Percentiles rank a stretch among this genome's conserved stretches.
Evolutionary conservation across 2,888 invertebrate species (phyloP).

Genomic region (Timema cristinae): DNA sequence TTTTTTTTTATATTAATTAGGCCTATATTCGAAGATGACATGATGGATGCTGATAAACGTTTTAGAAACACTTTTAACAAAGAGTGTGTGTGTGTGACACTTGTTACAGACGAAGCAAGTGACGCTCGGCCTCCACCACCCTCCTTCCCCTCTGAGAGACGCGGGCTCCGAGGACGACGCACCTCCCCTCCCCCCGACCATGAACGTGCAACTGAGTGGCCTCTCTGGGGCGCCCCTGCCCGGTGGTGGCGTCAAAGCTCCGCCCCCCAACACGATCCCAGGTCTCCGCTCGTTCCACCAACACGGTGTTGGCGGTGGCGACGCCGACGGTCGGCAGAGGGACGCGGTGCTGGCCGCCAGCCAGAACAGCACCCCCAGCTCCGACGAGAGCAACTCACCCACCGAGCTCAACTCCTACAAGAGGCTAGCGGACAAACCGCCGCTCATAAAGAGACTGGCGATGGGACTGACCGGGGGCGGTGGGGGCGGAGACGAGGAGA

Average conservation of each 20-base stretch:
- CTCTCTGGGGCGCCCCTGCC: background rate
- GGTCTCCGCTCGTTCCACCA: slow-evolving; percentile 62
- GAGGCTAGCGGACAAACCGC: slow-evolving; percentile 75
- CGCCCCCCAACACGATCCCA: slow-evolving; percentile 61
- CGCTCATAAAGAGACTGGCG: slow-evolving; percentile 70
- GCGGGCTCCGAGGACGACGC: background rate
- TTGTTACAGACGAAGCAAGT: slow-evolving; percentile 44
- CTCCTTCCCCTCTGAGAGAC: slow-evolving; percentile 27
- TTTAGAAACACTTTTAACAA: no score
- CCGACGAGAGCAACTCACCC: slow-evolving; percentile 84
- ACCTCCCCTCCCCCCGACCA: slow-evolving; percentile 41
- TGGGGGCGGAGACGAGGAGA: slow-evolving; percentile 59
- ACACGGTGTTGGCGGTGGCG: slow-evolving; percentile 38
- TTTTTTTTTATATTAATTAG: no score
- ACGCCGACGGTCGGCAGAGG: background rate
- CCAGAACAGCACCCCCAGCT: slow-evolving; percentile 52
- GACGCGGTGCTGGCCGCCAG: slow-evolving; percentile 40
- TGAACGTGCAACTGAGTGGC: slow-evolving; percentile 51
- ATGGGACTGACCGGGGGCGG: slow-evolving; percentile 59
- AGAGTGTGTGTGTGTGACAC: background rate
- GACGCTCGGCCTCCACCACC: slow-evolving; percentile 32
- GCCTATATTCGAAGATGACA: no score
- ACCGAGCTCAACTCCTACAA: slow-evolving; percentile 83
- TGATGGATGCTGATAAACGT: no score
- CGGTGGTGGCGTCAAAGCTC: slow-evolving; percentile 37